Conservation (phyloP, 1,140 invertebrate genomes). For the Glomeris maerens region DNA sequence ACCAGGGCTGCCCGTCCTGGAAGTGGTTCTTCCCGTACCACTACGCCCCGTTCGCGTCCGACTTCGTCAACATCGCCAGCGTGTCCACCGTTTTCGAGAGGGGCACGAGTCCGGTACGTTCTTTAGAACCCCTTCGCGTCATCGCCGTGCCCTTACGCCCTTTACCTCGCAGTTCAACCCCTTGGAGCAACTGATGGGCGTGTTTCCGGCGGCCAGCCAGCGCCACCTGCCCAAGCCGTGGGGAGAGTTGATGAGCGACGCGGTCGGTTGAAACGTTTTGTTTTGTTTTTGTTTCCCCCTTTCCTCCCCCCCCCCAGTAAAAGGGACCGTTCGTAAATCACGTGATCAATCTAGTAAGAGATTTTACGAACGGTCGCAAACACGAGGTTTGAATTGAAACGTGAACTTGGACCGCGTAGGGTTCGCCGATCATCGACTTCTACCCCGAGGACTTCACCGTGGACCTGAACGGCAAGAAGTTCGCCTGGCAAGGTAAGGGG, state of each 20-base stretch:
- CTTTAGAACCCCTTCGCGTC: neutral
- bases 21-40: constrained; percentile 99
- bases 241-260: constrained; percentile 85
- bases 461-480: constrained; percentile 98
- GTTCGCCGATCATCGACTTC: constrained; percentile 95
- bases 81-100: constrained; percentile 75
- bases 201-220: constrained; percentile 94
- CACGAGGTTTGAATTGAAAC: too few species aligned
- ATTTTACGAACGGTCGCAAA: too few species aligned
- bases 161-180: constrained; percentile 61
- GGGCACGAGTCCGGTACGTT: constrained; percentile 65
- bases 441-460: constrained; percentile 98
- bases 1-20: constrained; percentile 98
- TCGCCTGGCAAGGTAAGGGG: constrained; percentile 94
- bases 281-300: constrained; percentile 9
- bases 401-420: too few species aligned
- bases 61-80: constrained; percentile 83
- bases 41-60: constrained; percentile 99
- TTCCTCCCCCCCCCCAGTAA: too few species aligned
- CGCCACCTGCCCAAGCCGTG: constrained; percentile 84
- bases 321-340: too few species aligned
- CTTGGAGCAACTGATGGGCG: constrained; percentile 96
- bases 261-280: constrained; percentile 40
- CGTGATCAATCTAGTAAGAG: too few species aligned
- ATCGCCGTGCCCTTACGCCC: neutral